Evolutionary conservation across 2,797 vertebrate genomes (phyloP).

Genomic region (Erithacus rubecula): DNA sequence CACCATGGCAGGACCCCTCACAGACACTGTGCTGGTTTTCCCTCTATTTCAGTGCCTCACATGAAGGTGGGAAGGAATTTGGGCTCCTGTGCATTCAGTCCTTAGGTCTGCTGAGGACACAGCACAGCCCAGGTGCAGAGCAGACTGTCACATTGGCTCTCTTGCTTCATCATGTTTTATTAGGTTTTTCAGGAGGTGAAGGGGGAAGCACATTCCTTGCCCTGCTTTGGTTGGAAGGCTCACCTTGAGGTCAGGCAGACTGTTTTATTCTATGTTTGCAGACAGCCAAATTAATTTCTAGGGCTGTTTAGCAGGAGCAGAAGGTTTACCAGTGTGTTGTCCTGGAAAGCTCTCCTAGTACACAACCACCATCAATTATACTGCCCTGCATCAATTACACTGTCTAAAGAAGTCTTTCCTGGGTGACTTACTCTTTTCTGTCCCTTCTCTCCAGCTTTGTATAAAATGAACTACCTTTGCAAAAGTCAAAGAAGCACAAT

Average conservation of each 20-base stretch:
- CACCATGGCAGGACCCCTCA: not conserved
- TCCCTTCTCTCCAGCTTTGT: not conserved
- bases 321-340: constrained; percentile 14
- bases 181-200: not conserved
- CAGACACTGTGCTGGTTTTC: not conserved
- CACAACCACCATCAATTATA: not conserved
- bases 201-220: not conserved
- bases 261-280: not conserved
- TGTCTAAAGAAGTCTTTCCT: not conserved
- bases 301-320: not conserved
- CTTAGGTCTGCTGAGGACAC: not conserved
- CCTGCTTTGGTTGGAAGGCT: not conserved
- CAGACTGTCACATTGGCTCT: not conserved
- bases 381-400: not conserved
- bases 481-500: not conserved
- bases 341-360: not conserved
- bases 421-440: not conserved
- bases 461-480: not conserved
- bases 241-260: not conserved
- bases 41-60: not conserved
- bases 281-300: constrained; percentile 14
- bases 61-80: not conserved
- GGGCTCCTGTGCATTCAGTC: not conserved
- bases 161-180: not conserved
- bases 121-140: not conserved